Percentiles rank a stretch among this genome's conserved stretches.
phyloP scores from a whole-genome alignment of 2,113 vertebrate genomes.

The Brachirus orientalis region DNA sequence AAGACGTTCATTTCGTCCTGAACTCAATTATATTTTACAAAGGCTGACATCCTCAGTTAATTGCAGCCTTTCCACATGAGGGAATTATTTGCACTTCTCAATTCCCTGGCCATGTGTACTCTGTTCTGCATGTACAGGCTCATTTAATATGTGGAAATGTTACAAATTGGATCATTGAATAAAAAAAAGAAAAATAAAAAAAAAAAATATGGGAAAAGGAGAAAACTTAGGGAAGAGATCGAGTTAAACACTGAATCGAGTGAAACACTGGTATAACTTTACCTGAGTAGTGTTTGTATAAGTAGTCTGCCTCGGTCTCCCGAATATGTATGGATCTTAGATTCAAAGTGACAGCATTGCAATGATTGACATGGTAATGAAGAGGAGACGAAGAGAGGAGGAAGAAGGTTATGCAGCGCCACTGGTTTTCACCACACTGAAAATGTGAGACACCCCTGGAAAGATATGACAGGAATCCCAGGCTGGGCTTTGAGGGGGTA shows the following conservation, averaged over 20 bases:
- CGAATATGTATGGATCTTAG: slow-evolving; percentile 64
- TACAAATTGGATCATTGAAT: slow-evolving; percentile 73
- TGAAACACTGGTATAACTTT: slow-evolving; percentile 49
- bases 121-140: slow-evolving; percentile 77
- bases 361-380: slow-evolving; percentile 68
- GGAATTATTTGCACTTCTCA: slow-evolving; percentile 85
- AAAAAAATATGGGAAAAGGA: slow-evolving; percentile 47
- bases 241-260: too few relatives aligned
- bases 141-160: slow-evolving; percentile 78
- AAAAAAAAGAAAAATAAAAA: slow-evolving; percentile 7
- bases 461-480: slow-evolving; percentile 62
- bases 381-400: slow-evolving; percentile 39
- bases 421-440: slow-evolving; percentile 60
- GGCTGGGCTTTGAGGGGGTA: slow-evolving; percentile 51
- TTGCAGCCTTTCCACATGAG: slow-evolving; percentile 85
- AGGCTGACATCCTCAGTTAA: slow-evolving; percentile 86
- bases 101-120: slow-evolving; percentile 82
- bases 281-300: slow-evolving; percentile 44
- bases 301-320: slow-evolving; percentile 51
- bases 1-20: slow-evolving; percentile 82
- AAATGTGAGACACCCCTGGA: slow-evolving; percentile 64
- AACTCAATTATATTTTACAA: slow-evolving; percentile 88
- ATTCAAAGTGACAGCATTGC: slow-evolving; percentile 70
- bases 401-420: slow-evolving; percentile 74
- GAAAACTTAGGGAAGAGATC: slow-evolving; percentile 20